These are phyloP conservation scores for Parazoanthus swiftii DNA, from an alignment of 92 coral and sea anemone species.

Conservation along the genomic window DNA sequence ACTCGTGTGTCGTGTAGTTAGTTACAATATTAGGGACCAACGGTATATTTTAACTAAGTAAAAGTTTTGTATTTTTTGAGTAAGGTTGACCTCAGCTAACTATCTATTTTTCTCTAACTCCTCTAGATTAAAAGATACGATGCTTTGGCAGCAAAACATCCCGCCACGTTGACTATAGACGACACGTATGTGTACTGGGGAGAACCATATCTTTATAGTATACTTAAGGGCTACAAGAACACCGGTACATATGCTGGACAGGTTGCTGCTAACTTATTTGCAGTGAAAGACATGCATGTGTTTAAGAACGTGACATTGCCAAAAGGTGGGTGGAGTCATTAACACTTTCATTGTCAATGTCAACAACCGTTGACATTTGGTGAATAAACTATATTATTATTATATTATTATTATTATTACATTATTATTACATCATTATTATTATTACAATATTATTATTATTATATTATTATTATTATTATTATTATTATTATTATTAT, in stretches of 20 bases:
- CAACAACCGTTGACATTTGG: background rate
- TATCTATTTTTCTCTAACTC: background rate
- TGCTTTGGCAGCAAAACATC: background rate
- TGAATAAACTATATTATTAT: background rate
- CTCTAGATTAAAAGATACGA: background rate
- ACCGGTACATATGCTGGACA: background rate
- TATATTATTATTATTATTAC: too few species aligned
- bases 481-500: too few species aligned
- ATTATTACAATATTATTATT: too few species aligned
- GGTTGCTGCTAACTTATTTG: background rate
- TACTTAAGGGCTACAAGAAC: slow-evolving; percentile 10
- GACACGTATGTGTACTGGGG: slow-evolving; percentile 9
- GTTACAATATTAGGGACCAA: too few species aligned
- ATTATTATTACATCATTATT: too few species aligned
- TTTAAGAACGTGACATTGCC: slow-evolving; percentile 17
- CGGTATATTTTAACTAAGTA: too few species aligned
- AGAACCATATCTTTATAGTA: background rate
- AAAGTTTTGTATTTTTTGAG: too few species aligned
- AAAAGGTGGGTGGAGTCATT: slow-evolving; percentile 2
- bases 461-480: too few species aligned
- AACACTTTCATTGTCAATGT: background rate
- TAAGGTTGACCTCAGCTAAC: too few species aligned
- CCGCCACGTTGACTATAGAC: slow-evolving; percentile 6
- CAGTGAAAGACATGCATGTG: slow-evolving; percentile 19
- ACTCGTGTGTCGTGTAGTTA: too few species aligned